Evolutionary conservation across 2,797 vertebrate genomes (phyloP).

Genomic region (Pogoniulus pusillus): DNA sequence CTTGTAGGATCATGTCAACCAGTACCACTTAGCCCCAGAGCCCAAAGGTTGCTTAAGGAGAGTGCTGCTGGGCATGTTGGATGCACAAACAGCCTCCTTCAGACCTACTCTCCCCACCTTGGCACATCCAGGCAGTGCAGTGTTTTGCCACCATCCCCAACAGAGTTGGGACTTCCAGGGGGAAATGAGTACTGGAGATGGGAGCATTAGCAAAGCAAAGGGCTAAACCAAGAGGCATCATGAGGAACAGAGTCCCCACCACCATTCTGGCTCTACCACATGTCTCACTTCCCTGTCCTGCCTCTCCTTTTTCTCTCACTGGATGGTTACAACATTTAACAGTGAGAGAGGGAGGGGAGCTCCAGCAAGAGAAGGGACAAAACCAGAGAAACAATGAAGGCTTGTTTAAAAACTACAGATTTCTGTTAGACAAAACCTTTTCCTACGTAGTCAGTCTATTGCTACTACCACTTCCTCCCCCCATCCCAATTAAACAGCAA

Average conservation of each 20-base stretch:
- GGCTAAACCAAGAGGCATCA: not conserved
- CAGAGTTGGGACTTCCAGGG: not conserved
- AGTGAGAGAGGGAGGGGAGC: not conserved
- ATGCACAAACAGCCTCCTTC: not conserved
- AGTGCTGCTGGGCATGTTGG: not conserved
- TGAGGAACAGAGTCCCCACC: not conserved
- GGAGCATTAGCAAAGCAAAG: not conserved
- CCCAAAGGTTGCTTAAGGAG: not conserved
- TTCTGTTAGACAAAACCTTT: conserved; percentile 37
- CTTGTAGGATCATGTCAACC: fast-evolving
- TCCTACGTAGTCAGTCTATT: not conserved
- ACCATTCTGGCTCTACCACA: not conserved
- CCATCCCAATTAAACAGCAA: conserved; percentile 62
- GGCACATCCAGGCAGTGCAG: not conserved
- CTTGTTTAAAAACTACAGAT: not conserved
- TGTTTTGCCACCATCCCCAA: fast-evolving
- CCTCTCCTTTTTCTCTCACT: not conserved
- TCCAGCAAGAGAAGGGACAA: not conserved
- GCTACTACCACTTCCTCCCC: not conserved
- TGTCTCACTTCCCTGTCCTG: not conserved
- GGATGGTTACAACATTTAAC: not conserved
- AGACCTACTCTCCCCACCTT: not conserved
- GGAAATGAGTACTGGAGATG: fast-evolving
- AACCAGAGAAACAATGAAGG: not conserved
- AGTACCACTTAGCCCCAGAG: not conserved